Conservation (phyloP, 1,140 invertebrate genomes). For the Antheraea pernyi region DNA sequence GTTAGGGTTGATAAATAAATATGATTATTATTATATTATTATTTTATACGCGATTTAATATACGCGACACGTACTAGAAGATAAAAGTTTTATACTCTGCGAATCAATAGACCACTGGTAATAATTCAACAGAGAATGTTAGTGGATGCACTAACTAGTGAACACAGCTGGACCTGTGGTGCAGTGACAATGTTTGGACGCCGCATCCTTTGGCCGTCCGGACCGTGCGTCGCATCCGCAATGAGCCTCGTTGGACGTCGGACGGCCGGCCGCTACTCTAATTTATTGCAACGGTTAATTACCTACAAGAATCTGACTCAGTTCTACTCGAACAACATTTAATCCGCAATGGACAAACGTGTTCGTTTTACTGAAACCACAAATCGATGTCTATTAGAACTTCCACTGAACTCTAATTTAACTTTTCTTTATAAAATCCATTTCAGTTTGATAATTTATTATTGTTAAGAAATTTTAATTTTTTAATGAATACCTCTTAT, state of each 20-base stretch:
- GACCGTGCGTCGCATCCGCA: constrained; percentile 57
- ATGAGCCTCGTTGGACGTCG: constrained; percentile 48
- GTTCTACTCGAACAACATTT: constrained; percentile 31
- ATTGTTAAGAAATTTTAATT: constrained; percentile 1
- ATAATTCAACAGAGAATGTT: constrained; percentile 57
- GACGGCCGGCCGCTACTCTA: constrained; percentile 41
- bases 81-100: constrained; percentile 26
- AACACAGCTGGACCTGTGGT: constrained; percentile 66
- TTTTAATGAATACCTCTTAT: constrained; percentile 10
- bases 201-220: constrained; percentile 47
- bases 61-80: neutral
- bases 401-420: neutral
- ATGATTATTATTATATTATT: too few species aligned
- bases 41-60: neutral
- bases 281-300: constrained; percentile 72
- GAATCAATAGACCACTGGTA: constrained; percentile 26
- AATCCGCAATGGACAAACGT: constrained; percentile 16
- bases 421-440: neutral
- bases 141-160: constrained; percentile 61
- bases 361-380: constrained; percentile 18
- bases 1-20: too few species aligned
- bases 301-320: constrained; percentile 67
- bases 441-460: neutral
- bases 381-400: constrained; percentile 27
- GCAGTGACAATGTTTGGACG: constrained; percentile 65